Conservation (phyloP, 2,113 vertebrate genomes). For the Anoura caudifer region DNA sequence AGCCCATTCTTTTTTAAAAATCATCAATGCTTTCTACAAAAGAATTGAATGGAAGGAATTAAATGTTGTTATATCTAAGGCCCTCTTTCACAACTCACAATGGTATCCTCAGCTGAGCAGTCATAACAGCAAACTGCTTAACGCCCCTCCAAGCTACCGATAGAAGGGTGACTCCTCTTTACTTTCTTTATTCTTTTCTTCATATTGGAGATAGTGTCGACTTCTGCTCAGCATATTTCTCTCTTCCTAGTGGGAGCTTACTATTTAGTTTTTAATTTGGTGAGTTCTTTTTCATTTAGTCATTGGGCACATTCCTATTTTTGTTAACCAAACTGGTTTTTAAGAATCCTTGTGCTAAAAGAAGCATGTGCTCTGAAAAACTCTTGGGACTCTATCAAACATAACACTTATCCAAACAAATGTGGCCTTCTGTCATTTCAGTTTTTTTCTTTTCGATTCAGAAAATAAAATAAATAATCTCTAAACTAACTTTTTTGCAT, state of each 20-base stretch:
- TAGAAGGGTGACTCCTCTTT: neutral
- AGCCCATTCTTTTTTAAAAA: neutral
- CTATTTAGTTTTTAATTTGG: neutral
- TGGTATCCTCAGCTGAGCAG: neutral
- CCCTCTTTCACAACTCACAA: neutral
- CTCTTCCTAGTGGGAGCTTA: neutral
- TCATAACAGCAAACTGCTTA: neutral
- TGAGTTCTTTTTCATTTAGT: neutral
- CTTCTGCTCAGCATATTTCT: neutral
- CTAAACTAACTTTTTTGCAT: neutral
- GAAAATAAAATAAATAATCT: slow-evolving; percentile 18
- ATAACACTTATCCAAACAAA: neutral
- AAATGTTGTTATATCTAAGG: neutral
- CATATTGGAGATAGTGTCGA: neutral
- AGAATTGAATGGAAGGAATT: neutral
- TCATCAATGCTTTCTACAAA: neutral
- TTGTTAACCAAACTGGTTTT: neutral
- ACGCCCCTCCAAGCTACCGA: neutral
- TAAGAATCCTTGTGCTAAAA: neutral
- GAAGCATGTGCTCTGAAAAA: neutral
- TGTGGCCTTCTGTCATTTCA: neutral
- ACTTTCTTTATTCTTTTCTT: neutral
- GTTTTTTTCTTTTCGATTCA: neutral
- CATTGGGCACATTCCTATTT: neutral
- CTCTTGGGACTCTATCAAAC: neutral